These are phyloP conservation scores for Geotrypetes seraphini DNA, from an alignment of 2,797 vertebrate genomes.

Conservation along the genomic window DNA sequence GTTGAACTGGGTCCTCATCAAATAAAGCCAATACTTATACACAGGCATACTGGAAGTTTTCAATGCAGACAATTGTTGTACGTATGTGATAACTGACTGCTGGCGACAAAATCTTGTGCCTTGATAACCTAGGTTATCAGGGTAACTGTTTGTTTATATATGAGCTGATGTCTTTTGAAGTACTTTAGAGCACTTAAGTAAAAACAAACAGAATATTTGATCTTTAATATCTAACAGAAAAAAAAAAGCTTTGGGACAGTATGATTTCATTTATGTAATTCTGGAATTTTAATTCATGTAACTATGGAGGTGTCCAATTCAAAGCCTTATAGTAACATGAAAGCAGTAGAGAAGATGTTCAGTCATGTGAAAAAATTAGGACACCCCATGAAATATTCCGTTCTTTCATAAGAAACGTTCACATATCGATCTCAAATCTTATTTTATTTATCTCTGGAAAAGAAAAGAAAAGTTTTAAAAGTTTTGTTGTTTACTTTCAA, in stretches of 20 bases:
- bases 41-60: neutral
- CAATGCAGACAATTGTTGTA: conserved; percentile 3
- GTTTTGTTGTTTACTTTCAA: no score
- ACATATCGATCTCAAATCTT: no score
- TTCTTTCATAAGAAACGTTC: no score
- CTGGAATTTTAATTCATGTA: conserved; percentile 9
- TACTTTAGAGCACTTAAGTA: conserved; percentile 53
- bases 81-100: conserved; percentile 16
- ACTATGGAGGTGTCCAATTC: conserved; percentile 1
- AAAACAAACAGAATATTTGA: conserved; percentile 54
- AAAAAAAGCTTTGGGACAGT: conserved; percentile 46
- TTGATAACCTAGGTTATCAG: conserved; percentile 23
- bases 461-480: no score
- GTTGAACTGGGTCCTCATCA: no score
- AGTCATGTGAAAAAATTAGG: no score
- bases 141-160: conserved; percentile 46
- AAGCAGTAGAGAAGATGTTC: no score
- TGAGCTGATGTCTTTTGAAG: conserved; percentile 31
- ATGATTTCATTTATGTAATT: conserved; percentile 32
- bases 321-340: neutral
- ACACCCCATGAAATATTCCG: no score
- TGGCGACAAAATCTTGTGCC: conserved; percentile 19
- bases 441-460: no score
- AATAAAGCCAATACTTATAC: no score
- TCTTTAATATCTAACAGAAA: conserved; percentile 50